Evolutionary conservation across 2,797 vertebrate genomes (phyloP), one percentile per base, ranked within the genome.

Genomic region (Acrossocheilus fasciatus): DNA sequence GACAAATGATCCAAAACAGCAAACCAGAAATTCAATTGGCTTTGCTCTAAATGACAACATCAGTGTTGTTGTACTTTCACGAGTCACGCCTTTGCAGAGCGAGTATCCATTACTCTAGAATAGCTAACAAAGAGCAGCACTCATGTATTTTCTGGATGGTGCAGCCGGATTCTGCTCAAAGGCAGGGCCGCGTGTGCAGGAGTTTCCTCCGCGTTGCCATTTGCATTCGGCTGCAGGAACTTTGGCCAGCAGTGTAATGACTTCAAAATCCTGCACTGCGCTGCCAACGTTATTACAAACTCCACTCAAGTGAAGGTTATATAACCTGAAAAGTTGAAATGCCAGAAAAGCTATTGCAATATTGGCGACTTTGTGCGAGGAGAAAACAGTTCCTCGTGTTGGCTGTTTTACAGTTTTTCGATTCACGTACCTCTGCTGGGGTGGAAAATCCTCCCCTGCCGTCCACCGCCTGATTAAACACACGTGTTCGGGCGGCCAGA

Each of bases 381-480:
- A 86, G 70, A 73, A 82, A 84, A 54, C n/a, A 12, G 72, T 64
- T 90, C 84, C 50, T 68, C 0, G 8, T 18, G 89, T 70, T 82
- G 88, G 73, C 82, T 81, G 34, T 80, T 75, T 59, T 50, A 85
- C 84, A 88, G 84, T 41, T 70, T 50, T 59, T 86, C 66, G 14
- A 85, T 89, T 90, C 90, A 89, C 74, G 83, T 81, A 77, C 18
- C 23, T 45, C 62, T 70, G 77, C 73, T 87, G 90, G 89, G 90
- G 91, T 90, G 90, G 86, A 93, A 93, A 93, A 91, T 76, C 82
- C 84, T 91, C 89, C 87, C 57, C 85, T 83, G 87, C 79, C 83
- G 69, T 87, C 74, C 23, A 36, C 26, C 75, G 91, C 81, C 91
- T 89, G 89, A 92, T 92, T 91, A 89, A 91, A 91, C 87, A 84